These are phyloP conservation scores for Notamacropus eugenii DNA, from an alignment of 2,797 vertebrate genomes.

Conservation along the genomic window DNA sequence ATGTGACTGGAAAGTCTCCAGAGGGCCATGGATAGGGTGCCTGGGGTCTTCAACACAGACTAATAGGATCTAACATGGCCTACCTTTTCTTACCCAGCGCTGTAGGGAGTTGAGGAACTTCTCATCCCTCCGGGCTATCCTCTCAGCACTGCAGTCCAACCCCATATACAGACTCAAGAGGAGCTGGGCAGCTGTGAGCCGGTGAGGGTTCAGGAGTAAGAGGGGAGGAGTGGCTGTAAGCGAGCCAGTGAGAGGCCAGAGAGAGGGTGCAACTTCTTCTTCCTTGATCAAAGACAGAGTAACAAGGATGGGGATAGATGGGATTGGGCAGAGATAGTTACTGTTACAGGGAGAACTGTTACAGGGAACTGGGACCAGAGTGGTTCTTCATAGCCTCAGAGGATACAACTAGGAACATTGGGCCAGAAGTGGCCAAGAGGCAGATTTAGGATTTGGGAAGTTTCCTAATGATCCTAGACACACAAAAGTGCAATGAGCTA, in stretches of 20 bases:
- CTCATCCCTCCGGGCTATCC: conserved; percentile 90
- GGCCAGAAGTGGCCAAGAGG: background rate
- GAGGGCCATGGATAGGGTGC: background rate
- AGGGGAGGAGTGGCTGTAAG: background rate
- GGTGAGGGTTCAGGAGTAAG: conserved; percentile 65
- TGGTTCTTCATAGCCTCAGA: background rate
- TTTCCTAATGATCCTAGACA: background rate
- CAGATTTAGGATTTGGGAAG: background rate
- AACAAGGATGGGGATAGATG: background rate
- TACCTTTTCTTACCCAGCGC: conserved; percentile 78
- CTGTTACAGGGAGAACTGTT: background rate
- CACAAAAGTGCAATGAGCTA: background rate
- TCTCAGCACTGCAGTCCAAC: conserved; percentile 91
- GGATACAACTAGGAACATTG: background rate
- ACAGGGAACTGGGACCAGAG: background rate
- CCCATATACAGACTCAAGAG: conserved; percentile 90
- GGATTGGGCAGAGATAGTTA: background rate
- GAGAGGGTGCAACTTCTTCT: background rate
- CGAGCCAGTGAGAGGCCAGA: background rate
- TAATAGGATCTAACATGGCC: background rate
- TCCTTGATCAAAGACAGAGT: background rate
- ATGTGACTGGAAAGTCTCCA: background rate
- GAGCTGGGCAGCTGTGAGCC: conserved; percentile 87
- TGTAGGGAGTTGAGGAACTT: conserved; percentile 90
- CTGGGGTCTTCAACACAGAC: background rate